Percentiles rank a stretch among this genome's conserved stretches.
phyloP scores from a whole-genome alignment of 2,113 vertebrate genomes.

The Geococcyx californianus region DNA sequence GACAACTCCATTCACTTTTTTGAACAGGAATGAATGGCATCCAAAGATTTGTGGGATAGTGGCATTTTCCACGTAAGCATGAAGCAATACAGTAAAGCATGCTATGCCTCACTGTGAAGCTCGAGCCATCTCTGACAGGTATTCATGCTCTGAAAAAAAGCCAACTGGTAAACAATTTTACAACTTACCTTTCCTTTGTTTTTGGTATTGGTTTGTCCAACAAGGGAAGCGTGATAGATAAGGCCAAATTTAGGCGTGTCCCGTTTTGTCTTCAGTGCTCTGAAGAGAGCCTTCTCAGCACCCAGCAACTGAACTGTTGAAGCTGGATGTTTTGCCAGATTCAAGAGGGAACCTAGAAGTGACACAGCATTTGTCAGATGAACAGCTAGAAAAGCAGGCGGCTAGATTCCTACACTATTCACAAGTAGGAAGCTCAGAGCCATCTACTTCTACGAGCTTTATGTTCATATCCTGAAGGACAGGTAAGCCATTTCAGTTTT shows the following conservation, averaged over 20 bases:
- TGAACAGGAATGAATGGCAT: not conserved
- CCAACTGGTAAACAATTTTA: not conserved
- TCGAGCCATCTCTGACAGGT: not conserved
- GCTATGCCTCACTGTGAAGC: not conserved
- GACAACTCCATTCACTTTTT: not conserved
- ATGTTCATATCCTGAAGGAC: not conserved
- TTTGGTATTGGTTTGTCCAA: constrained; percentile 92
- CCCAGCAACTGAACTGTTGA: constrained; percentile 97
- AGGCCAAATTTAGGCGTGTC: constrained; percentile 98
- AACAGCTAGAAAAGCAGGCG: not conserved
- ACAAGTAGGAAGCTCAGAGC: not conserved
- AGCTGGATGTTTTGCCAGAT: constrained; percentile 96
- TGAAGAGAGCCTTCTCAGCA: constrained; percentile 96
- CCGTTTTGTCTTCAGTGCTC: constrained; percentile 91
- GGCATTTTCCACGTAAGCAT: not conserved
- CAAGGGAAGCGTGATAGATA: constrained; percentile 96
- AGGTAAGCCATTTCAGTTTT: not conserved
- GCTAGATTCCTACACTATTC: not conserved
- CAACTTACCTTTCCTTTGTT: constrained; percentile 94
- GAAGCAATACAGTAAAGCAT: not conserved
- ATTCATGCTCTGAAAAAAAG: not conserved
- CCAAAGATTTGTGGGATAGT: not conserved
- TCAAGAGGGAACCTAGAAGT: constrained; percentile 89
- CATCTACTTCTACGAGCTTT: not conserved
- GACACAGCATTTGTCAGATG: not conserved